Percentiles rank a stretch among this genome's conserved stretches.
Evolutionary conservation across 2,797 vertebrate species (phyloP).

Genomic region (Artibeus jamaicensis): DNA sequence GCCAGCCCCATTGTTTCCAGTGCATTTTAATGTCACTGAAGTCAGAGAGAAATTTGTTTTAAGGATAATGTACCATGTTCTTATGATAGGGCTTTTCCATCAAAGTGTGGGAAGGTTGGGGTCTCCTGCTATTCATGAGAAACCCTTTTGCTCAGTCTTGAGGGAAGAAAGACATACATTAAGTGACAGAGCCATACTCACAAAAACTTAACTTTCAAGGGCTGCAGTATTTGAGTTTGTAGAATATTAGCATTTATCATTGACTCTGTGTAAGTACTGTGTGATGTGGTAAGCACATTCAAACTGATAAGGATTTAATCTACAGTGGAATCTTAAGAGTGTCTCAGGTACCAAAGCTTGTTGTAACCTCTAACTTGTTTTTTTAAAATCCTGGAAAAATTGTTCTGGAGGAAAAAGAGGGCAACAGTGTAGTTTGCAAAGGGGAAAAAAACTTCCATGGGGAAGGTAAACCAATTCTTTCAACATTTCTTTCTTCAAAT

Average conservation of each 20-base stretch:
- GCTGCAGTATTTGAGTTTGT: not conserved
- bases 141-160: not conserved
- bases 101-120: constrained; percentile 53
- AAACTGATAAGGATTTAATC: not conserved
- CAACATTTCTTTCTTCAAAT: not conserved
- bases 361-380: not conserved
- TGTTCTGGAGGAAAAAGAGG: not conserved
- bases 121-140: not conserved
- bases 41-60: constrained; percentile 54
- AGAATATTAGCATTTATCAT: not conserved
- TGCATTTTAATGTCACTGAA: constrained; percentile 46
- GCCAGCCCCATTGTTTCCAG: constrained; percentile 53
- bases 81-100: not conserved
- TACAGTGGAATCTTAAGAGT: constrained; percentile 21
- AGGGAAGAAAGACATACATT: not conserved
- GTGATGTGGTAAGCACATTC: not conserved
- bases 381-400: not conserved
- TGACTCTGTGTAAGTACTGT: not conserved
- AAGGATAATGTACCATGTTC: constrained; percentile 19
- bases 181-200: not conserved
- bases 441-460: not conserved
- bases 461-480: not conserved
- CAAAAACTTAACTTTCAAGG: not conserved
- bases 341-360: not conserved
- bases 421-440: not conserved